Percentiles rank a stretch among this genome's conserved stretches.
phyloP scores from a whole-genome alignment of 1,140 invertebrate species.

The Littorina saxatilis region DNA sequence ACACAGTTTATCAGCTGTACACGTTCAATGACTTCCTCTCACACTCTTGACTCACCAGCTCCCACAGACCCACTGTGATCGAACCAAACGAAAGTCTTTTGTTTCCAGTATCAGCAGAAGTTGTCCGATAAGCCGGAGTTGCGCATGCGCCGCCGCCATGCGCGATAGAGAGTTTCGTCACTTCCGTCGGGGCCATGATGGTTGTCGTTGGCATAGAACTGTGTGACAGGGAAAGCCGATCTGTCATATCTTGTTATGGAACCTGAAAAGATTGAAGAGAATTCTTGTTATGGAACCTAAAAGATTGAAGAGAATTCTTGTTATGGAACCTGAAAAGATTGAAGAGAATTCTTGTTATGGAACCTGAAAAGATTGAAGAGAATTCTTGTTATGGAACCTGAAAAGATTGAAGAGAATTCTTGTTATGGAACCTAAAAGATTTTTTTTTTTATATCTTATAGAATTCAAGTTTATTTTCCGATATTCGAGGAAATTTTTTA shows the following conservation, averaged over 20 bases:
- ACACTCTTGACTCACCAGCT: conserved; percentile 28
- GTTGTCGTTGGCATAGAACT: too few species aligned
- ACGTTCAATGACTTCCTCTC: too few species aligned
- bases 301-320: not conserved
- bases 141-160: conserved; percentile 25
- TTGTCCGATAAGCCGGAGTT: not conserved
- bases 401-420: too few species aligned
- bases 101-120: not conserved
- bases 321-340: not conserved
- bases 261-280: not conserved
- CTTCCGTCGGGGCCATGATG: not conserved
- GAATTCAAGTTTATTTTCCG: too few species aligned
- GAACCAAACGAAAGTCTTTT: conserved; percentile 18
- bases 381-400: too few species aligned
- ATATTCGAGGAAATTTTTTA: too few species aligned
- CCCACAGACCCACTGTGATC: conserved; percentile 11
- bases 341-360: not conserved
- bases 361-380: not conserved
- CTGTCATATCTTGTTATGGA: not conserved
- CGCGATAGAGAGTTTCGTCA: not conserved
- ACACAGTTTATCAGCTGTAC: too few species aligned
- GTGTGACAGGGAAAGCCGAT: not conserved
- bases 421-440: too few species aligned
- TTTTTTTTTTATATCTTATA: too few species aligned
- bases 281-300: not conserved